A percentile compares a stretch with the other conserved stretches of the same genome.
Conservation (phyloP, 2,113 vertebrate species). For the Empidonax alnorum region DNA sequence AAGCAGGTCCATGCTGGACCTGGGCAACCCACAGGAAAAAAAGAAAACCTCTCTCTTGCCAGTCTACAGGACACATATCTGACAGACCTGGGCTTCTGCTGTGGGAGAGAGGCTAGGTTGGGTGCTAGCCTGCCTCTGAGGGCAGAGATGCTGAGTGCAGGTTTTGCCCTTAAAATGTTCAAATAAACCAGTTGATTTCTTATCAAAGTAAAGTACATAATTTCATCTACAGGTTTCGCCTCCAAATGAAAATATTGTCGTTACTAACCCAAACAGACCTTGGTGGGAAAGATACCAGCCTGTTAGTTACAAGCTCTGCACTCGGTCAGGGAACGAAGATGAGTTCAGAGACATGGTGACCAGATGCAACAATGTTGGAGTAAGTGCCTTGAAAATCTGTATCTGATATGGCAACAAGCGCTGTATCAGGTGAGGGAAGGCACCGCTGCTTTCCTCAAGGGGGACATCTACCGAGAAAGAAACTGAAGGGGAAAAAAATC, state of each 20-base stretch:
- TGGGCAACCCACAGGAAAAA: neutral
- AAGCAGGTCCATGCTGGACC: neutral
- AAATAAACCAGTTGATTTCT: neutral
- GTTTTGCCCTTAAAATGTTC: neutral
- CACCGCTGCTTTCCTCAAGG: neutral
- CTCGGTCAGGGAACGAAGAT: slow-evolving; percentile 87
- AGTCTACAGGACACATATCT: neutral
- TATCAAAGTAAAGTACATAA: neutral
- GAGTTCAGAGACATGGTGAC: slow-evolving; percentile 92
- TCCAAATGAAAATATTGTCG: slow-evolving; percentile 84
- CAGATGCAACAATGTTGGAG: slow-evolving; percentile 92
- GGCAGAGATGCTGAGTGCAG: neutral
- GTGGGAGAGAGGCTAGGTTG: neutral
- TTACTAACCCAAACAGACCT: slow-evolving; percentile 83
- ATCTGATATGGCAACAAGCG: neutral
- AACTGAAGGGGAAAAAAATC: neutral
- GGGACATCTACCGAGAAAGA: neutral
- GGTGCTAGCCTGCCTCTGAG: neutral
- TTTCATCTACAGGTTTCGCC: slow-evolving; percentile 84
- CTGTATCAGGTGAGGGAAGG: neutral
- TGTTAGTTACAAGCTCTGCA: slow-evolving; percentile 88
- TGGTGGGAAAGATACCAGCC: slow-evolving; percentile 98
- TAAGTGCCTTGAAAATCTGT: slow-evolving; percentile 70
- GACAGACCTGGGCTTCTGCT: neutral
- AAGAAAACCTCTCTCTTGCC: neutral